Evolutionary conservation across 1,140 invertebrate genomes (phyloP).

Genomic region (Drosophila ananassae): DNA sequence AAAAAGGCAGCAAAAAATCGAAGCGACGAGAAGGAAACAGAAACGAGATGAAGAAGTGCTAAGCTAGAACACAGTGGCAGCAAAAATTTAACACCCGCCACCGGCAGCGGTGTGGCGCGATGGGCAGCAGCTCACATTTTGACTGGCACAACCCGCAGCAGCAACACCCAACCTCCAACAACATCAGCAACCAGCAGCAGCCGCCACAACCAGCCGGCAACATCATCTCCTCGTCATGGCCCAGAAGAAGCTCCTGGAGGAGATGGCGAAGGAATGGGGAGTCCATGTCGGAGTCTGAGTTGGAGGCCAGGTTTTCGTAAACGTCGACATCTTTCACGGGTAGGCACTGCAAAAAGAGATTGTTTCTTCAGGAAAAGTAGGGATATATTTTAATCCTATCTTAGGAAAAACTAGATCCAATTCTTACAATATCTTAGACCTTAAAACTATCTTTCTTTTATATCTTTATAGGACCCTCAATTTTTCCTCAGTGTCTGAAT

Average conservation of each 20-base stretch:
- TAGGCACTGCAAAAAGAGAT: neutral
- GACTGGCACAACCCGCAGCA: slow-evolving; percentile 50
- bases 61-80: slow-evolving; percentile 57
- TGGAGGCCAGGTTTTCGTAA: neutral
- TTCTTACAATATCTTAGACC: neutral
- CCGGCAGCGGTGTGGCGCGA: slow-evolving; percentile 9
- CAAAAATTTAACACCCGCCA: slow-evolving; percentile 71
- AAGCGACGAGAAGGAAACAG: slow-evolving; percentile 24
- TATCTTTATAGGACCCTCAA: neutral
- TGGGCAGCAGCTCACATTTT: slow-evolving; percentile 49
- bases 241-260: slow-evolving; percentile 25
- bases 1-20: slow-evolving; percentile 39
- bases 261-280: neutral
- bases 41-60: slow-evolving; percentile 35
- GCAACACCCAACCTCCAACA: slow-evolving; percentile 31
- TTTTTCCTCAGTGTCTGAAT: slow-evolving; percentile 9
- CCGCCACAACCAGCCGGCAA: slow-evolving; percentile 29
- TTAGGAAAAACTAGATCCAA: no score
- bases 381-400: no score
- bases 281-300: slow-evolving; percentile 24
- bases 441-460: neutral
- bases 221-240: slow-evolving; percentile 45
- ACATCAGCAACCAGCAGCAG: slow-evolving; percentile 20
- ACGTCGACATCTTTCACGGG: no score
- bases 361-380: no score